Conservation (phyloP, 2,797 vertebrate species). For the Epinephelus malabaricus region DNA sequence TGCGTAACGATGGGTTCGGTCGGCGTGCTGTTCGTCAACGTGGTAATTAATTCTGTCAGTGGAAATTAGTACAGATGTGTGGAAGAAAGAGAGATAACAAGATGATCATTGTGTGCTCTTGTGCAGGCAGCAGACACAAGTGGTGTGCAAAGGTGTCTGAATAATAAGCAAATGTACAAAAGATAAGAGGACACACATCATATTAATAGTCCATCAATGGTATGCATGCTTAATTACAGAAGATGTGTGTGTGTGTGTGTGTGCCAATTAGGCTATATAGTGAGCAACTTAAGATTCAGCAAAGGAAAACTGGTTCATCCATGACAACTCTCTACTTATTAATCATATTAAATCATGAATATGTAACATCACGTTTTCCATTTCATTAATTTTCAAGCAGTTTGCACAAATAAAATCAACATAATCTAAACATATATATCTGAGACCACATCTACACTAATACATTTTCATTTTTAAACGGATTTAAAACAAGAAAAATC, state of each 20-base stretch:
- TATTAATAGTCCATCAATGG: constrained; percentile 31
- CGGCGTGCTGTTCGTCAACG: constrained; percentile 40
- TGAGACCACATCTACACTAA: background rate
- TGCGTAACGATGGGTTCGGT: constrained; percentile 29
- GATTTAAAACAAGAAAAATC: no score
- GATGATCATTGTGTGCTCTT: constrained; percentile 26
- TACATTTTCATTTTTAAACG: no score
- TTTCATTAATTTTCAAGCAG: background rate
- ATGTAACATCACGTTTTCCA: background rate
- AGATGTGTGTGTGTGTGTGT: background rate
- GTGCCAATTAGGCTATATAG: background rate
- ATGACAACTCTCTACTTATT: background rate
- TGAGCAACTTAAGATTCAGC: background rate
- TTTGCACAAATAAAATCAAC: background rate
- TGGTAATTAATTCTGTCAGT: constrained; percentile 65
- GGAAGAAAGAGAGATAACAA: constrained; percentile 62
- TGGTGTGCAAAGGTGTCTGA: constrained; percentile 38
- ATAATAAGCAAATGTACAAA: constrained; percentile 34
- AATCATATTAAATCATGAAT: constrained; percentile 12
- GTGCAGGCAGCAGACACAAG: constrained; percentile 27
- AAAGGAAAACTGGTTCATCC: constrained; percentile 12
- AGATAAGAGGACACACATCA: constrained; percentile 51
- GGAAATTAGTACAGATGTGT: constrained; percentile 70
- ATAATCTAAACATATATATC: background rate
- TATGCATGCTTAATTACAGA: constrained; percentile 34